Conservation (phyloP, 2,888 invertebrate genomes). For the Zelleria hepariella region DNA sequence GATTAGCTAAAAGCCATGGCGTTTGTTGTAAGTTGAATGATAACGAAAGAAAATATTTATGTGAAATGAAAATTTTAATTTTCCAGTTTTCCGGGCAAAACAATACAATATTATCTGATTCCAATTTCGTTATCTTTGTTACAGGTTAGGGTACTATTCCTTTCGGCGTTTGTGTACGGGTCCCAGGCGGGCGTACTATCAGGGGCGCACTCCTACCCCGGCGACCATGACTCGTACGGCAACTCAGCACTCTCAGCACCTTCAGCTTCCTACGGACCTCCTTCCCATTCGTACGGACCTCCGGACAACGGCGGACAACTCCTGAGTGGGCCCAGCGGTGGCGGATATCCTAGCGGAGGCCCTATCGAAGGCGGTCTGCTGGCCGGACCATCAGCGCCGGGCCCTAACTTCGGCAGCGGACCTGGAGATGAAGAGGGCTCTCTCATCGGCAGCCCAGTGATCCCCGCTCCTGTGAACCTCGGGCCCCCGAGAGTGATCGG, state of each 20-base stretch:
- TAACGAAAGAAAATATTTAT: constrained; percentile 15
- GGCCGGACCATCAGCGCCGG: background rate
- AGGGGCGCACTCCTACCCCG: constrained; percentile 15
- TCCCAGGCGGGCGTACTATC: constrained; percentile 40
- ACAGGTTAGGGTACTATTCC: constrained; percentile 51
- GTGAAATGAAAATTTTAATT: constrained; percentile 3
- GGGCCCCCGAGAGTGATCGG: constrained; percentile 23
- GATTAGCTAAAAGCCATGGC: constrained; percentile 71
- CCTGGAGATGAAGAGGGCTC: constrained; percentile 10
- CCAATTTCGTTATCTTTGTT: constrained; percentile 27
- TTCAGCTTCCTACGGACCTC: constrained; percentile 50
- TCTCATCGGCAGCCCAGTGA: constrained; percentile 8
- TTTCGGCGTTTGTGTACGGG: constrained; percentile 46
- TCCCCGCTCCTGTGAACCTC: constrained; percentile 28
- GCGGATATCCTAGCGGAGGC: background rate
- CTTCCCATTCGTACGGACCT: constrained; percentile 43
- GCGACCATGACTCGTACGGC: constrained; percentile 28
- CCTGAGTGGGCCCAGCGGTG: background rate
- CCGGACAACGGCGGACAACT: constrained; percentile 8
- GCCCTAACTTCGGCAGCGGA: constrained; percentile 3
- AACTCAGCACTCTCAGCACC: constrained; percentile 46
- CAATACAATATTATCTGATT: no score
- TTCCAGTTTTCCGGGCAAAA: no score
- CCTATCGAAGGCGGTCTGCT: background rate
- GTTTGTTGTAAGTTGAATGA: constrained; percentile 56